These are phyloP conservation scores for Gadus macrocephalus DNA, from an alignment of 2,113 vertebrate genomes.

Conservation along the genomic window DNA sequence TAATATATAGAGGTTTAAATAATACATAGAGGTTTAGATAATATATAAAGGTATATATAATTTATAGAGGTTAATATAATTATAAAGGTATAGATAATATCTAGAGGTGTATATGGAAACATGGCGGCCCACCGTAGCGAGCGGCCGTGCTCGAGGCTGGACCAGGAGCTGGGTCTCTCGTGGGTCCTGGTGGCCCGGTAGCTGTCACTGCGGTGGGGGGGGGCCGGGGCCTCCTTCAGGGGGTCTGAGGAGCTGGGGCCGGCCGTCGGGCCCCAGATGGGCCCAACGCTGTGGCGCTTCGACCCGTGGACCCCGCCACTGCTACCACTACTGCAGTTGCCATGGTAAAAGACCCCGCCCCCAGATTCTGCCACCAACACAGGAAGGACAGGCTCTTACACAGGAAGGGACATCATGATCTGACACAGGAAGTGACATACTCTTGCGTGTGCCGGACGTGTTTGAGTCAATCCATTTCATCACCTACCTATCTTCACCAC, in stretches of 20 bases:
- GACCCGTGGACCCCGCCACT: slow-evolving; percentile 35
- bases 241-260: slow-evolving; percentile 68
- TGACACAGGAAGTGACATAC: too few relatives aligned
- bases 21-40: too few relatives aligned
- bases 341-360: slow-evolving; percentile 52
- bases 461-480: too few relatives aligned
- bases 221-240: slow-evolving; percentile 76
- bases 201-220: slow-evolving; percentile 88
- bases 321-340: slow-evolving; percentile 41
- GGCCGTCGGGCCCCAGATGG: slow-evolving; percentile 67
- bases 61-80: too few relatives aligned
- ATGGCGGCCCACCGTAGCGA: slow-evolving; percentile 47
- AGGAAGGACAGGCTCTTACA: background rate
- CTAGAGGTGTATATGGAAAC: too few relatives aligned
- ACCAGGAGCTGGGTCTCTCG: slow-evolving; percentile 80
- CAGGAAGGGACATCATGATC: too few relatives aligned
- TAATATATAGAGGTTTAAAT: too few relatives aligned
- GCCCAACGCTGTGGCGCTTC: slow-evolving; percentile 63
- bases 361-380: slow-evolving; percentile 22
- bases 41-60: too few relatives aligned
- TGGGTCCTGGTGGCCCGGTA: slow-evolving; percentile 83
- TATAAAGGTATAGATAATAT: too few relatives aligned
- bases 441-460: too few relatives aligned
- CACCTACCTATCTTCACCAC: background rate
- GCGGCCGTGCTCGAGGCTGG: slow-evolving; percentile 78